Evolutionary conservation across 2,888 invertebrate species (phyloP).

Genomic region (Ennomos fuscantarius): DNA sequence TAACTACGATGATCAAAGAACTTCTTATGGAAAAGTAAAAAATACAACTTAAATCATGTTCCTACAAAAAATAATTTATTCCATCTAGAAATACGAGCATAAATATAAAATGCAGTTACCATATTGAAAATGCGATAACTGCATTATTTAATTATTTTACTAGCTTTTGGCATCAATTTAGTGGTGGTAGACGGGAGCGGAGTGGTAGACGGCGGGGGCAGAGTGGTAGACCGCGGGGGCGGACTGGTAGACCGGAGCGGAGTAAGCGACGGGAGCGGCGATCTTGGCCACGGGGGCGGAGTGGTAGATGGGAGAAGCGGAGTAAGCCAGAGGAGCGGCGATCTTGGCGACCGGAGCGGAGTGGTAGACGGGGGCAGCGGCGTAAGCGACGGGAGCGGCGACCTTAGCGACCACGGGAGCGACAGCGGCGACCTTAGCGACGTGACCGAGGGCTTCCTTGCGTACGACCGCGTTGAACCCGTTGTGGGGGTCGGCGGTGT

Average conservation of each 20-base stretch:
- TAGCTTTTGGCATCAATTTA: constrained; percentile 66
- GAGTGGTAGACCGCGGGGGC: constrained; percentile 55
- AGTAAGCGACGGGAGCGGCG: constrained; percentile 58
- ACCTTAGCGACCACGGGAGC: constrained; percentile 48
- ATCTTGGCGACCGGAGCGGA: constrained; percentile 44
- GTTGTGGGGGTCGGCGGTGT: constrained; percentile 77
- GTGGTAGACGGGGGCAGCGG: constrained; percentile 45
- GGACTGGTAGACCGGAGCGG: constrained; percentile 50
- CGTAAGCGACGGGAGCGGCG: constrained; percentile 41
- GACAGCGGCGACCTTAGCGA: constrained; percentile 55
- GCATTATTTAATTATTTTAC: constrained; percentile 48
- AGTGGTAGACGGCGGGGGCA: constrained; percentile 37
- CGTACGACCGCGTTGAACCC: constrained; percentile 85
- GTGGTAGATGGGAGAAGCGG: constrained; percentile 69
- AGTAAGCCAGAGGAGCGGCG: constrained; percentile 59
- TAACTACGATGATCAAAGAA: too few species aligned
- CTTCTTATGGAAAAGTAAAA: neutral
- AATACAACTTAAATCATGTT: constrained; percentile 22
- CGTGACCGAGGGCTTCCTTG: constrained; percentile 64
- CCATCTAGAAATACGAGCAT: constrained; percentile 51
- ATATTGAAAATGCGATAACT: constrained; percentile 49
- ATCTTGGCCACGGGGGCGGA: constrained; percentile 45
- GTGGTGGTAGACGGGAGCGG: constrained; percentile 69
- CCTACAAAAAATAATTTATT: constrained; percentile 59
- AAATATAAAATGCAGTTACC: constrained; percentile 41